Evolutionary conservation across 2,888 invertebrate genomes (phyloP), one percentile per base, ranked within the genome.

Genomic region (Eudemis profundana): DNA sequence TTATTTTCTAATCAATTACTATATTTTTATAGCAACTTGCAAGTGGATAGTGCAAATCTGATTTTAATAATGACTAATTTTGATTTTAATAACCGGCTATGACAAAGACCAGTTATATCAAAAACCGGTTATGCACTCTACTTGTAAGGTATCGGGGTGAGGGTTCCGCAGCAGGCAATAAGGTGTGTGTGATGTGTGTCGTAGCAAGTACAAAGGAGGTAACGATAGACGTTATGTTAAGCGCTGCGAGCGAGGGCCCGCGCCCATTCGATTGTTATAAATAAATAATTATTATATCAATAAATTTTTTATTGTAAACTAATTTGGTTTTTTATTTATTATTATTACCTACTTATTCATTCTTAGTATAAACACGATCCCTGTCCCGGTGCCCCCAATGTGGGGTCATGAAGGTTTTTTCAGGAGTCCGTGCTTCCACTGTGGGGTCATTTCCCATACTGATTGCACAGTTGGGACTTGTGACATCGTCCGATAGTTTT

Each of bases 211-310:
- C 84, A 84, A 84, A 84, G 50, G 71, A 70, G 75, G 75, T 78
- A 78, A 71, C 73, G 74, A 74, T 71, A 75, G 72, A 68, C 67
- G 70, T 75, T 72, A 73, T 69, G 75, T 68, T 68, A 71, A 62
- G 77, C 74, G 74, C 69, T 72, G 72, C 59, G 76, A 59, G 73
- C 50, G 66, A 56, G 66, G 72, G 71, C 72, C 71, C 63, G 59
- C 71, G 75, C 74, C 79, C 75, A 79, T 85, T 83, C 78, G 81
- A 85, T 89, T 90, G 90, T 91, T 91, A 89, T 85, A 84, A 85
- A 87, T 85, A 86, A 85, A 86, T 85, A 81, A 85, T 82, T 80
- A 89, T 87, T 88, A 90, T 90, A 90, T 90, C 89, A 91, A 90
- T 91, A 91, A 85, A 88, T 89, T 89, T 90, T 91, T 87, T 90